Evolutionary conservation across 2,797 vertebrate species (phyloP).

Genomic region (Rhinoraja longicauda): DNA sequence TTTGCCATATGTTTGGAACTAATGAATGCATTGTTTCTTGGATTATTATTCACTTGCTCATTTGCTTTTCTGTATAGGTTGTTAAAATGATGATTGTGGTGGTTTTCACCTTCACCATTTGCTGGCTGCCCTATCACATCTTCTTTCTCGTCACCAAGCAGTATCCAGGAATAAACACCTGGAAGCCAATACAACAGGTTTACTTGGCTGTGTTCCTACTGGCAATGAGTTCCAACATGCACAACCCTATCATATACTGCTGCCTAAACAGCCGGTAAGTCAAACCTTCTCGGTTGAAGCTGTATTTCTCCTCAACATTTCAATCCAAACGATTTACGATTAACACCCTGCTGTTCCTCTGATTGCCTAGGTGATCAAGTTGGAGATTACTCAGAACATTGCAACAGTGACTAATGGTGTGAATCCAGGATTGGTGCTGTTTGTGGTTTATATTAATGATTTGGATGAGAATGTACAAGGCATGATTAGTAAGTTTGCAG

Average conservation of each 20-base stretch:
- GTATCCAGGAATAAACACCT: constrained; percentile 67
- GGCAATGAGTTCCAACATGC: constrained; percentile 98
- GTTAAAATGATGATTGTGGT: constrained; percentile 99
- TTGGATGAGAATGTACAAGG: too few relatives aligned
- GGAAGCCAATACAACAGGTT: constrained; percentile 94
- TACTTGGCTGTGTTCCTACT: constrained; percentile 91
- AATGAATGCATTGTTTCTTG: not conserved
- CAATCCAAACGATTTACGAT: not conserved
- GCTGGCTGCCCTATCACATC: constrained; percentile 92
- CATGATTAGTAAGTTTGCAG: too few relatives aligned
- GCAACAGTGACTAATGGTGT: too few relatives aligned
- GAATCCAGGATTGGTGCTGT: too few relatives aligned
- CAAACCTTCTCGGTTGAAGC: too few relatives aligned
- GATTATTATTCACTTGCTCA: not conserved
- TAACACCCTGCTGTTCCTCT: not conserved
- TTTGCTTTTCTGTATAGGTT: constrained; percentile 61
- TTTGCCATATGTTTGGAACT: not conserved
- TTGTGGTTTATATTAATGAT: too few relatives aligned
- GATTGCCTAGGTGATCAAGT: too few relatives aligned
- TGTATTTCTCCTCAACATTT: not conserved
- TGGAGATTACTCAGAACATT: too few relatives aligned
- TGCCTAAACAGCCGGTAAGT: constrained; percentile 93
- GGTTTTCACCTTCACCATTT: constrained; percentile 87
- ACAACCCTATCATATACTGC: constrained; percentile 98
- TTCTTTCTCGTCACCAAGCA: constrained; percentile 86